Conservation (phyloP, 2,113 vertebrate species). For the Pseudonaja textilis region DNA sequence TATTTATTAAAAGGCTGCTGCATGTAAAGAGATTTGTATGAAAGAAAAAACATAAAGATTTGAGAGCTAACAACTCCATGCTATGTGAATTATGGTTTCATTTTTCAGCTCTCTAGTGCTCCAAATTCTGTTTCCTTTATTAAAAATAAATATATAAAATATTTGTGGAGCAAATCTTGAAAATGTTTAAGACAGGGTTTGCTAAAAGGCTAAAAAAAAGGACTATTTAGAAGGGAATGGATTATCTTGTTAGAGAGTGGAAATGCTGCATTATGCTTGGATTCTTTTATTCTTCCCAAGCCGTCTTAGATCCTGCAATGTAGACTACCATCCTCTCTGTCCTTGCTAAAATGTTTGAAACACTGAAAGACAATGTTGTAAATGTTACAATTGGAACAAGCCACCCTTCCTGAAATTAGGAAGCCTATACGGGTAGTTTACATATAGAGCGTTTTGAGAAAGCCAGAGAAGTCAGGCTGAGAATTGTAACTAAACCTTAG, state of each 20-base stretch:
- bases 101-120: background rate
- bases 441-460: background rate
- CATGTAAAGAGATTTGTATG: background rate
- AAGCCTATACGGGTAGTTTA: background rate
- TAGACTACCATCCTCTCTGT: background rate
- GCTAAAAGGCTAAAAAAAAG: background rate
- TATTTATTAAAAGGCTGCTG: background rate
- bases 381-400: background rate
- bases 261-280: background rate
- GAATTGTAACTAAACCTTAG: background rate
- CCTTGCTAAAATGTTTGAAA: background rate
- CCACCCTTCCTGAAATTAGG: background rate
- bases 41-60: background rate
- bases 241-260: background rate
- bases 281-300: background rate
- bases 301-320: background rate
- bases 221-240: background rate
- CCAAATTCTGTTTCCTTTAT: background rate
- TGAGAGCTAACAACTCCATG: background rate
- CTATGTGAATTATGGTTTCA: background rate
- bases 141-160: background rate
- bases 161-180: background rate
- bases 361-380: background rate
- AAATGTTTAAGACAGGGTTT: background rate
- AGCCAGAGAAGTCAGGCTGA: background rate